Evolutionary conservation across 2,797 vertebrate species (phyloP).

Genomic region (Oophaga sylvatica): DNA sequence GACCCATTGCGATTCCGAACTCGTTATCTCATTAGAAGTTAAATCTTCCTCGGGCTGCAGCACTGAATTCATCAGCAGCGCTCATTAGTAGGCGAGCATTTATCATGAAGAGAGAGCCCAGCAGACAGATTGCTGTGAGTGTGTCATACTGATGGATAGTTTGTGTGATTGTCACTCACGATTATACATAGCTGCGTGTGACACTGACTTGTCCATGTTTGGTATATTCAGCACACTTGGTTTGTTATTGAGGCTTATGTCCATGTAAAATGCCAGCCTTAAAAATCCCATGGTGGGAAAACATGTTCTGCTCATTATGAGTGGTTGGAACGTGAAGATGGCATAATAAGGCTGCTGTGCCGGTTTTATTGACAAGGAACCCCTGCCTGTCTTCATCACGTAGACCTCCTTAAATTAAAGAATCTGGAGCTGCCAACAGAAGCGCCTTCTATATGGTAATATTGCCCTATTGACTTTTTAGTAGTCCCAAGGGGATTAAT

Average conservation of each 20-base stretch:
- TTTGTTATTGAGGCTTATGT: not conserved
- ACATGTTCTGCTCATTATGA: not conserved
- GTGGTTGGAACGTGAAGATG: not conserved
- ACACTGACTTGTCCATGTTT: not conserved
- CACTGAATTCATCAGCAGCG: slow-evolving; percentile 58
- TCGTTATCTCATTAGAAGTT: slow-evolving; percentile 63
- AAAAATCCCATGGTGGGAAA: slow-evolving; percentile 23
- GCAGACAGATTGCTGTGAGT: slow-evolving; percentile 63
- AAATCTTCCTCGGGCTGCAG: slow-evolving; percentile 61
- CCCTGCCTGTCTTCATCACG: not conserved
- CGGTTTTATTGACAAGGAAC: not conserved
- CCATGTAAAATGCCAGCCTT: not conserved
- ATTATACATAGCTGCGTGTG: slow-evolving; percentile 23
- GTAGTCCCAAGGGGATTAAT: not conserved
- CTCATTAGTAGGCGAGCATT: slow-evolving; percentile 63
- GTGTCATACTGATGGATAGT: slow-evolving; percentile 56
- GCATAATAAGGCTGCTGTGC: not conserved
- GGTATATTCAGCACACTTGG: not conserved
- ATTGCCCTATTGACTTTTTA: not conserved
- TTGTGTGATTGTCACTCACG: slow-evolving; percentile 42
- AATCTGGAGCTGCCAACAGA: not conserved
- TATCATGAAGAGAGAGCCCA: slow-evolving; percentile 64
- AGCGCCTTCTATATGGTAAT: not conserved
- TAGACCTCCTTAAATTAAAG: not conserved
- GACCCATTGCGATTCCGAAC: slow-evolving; percentile 58